Evolutionary conservation across 2,797 vertebrate genomes (phyloP).

Genomic region (Bradypus variegatus): DNA sequence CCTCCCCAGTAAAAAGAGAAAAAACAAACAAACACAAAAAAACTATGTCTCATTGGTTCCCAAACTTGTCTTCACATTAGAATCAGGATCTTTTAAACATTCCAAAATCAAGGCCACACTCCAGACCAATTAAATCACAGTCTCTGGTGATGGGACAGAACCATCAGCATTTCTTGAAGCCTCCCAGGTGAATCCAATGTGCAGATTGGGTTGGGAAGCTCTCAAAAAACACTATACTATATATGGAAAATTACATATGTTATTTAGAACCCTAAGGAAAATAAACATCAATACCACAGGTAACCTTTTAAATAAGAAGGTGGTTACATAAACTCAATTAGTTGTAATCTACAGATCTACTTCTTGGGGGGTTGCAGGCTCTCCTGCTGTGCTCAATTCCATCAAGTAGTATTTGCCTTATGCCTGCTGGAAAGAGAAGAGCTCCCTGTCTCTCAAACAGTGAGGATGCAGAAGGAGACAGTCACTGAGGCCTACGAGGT

Average conservation of each 20-base stretch:
- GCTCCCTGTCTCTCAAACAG: slow-evolving; percentile 8
- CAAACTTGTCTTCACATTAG: neutral
- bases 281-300: neutral
- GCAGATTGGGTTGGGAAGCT: neutral
- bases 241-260: slow-evolving; percentile 21
- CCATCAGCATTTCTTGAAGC: neutral
- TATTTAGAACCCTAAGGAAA: slow-evolving; percentile 55
- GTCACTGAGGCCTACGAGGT: neutral
- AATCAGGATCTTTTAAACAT: neutral
- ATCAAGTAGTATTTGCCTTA: slow-evolving; percentile 29
- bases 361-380: slow-evolving; percentile 32
- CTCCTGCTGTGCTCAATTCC: neutral
- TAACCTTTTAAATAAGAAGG: slow-evolving; percentile 4
- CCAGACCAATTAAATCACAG: neutral
- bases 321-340: slow-evolving; percentile 48
- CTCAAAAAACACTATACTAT: slow-evolving; percentile 1
- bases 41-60: neutral
- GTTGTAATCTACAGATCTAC: slow-evolving; percentile 48
- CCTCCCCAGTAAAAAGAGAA: neutral
- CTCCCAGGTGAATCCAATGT: neutral
- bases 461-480: neutral
- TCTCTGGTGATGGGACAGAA: neutral
- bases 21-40: too few species aligned
- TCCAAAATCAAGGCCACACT: neutral
- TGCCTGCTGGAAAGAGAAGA: slow-evolving; percentile 44